Evolutionary conservation across 2,113 vertebrate species (phyloP).

Genomic region (Rhegmatorhina hoffmannsi): DNA sequence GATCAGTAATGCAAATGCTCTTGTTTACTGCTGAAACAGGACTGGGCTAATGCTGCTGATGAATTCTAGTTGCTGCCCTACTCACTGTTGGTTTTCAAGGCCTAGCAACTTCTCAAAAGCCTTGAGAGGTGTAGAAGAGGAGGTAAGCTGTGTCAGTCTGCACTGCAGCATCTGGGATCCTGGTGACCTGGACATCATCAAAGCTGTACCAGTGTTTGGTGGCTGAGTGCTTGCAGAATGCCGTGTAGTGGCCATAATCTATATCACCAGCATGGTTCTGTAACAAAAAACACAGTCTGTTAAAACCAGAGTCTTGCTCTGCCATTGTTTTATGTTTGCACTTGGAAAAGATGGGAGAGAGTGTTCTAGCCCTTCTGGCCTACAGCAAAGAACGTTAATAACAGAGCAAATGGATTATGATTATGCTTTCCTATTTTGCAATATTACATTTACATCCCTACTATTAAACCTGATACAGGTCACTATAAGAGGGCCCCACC

Average conservation of each 20-base stretch:
- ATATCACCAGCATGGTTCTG: slow-evolving; percentile 88
- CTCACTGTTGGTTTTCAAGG: not conserved
- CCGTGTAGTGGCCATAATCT: slow-evolving; percentile 87
- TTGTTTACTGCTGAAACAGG: slow-evolving; percentile 54
- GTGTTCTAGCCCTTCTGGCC: not conserved
- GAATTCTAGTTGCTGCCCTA: not conserved
- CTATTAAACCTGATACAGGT: not conserved
- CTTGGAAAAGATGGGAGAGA: not conserved
- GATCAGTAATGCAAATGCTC: not conserved
- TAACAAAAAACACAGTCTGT: not conserved
- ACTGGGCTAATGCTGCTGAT: not conserved
- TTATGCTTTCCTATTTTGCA: not conserved
- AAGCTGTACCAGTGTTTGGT: slow-evolving; percentile 82
- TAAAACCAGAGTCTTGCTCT: not conserved
- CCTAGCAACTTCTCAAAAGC: not conserved
- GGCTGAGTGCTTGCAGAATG: slow-evolving; percentile 79
- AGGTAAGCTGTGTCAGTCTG: slow-evolving; percentile 82
- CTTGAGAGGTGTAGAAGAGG: slow-evolving; percentile 81
- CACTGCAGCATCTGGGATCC: slow-evolving; percentile 73
- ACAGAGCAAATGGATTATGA: not conserved
- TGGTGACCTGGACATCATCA: slow-evolving; percentile 76
- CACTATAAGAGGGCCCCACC: not conserved
- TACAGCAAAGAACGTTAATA: not conserved
- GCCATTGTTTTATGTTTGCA: not conserved
- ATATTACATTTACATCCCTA: not conserved